phyloP scores from a whole-genome alignment of 2,113 vertebrate species.

The Percopsis transmontana region DNA sequence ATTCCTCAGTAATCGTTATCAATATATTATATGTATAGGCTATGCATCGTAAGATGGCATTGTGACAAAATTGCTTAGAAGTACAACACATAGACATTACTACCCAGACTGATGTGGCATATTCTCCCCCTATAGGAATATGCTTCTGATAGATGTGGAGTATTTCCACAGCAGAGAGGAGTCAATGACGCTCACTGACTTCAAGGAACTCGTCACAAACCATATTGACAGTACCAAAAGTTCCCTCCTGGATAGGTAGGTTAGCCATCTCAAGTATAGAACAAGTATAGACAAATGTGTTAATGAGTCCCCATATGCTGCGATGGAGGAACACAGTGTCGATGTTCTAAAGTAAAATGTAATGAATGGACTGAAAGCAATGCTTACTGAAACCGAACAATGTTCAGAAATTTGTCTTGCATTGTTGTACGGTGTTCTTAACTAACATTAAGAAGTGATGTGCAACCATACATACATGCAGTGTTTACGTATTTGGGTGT shows the following conservation, averaged over 20 bases:
- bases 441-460: too few species aligned
- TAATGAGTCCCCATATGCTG: neutral
- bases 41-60: neutral
- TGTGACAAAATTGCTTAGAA: neutral
- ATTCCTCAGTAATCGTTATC: too few species aligned
- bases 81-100: neutral
- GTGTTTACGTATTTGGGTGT: too few species aligned
- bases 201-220: slow-evolving; percentile 76
- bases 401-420: neutral
- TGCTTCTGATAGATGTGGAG: slow-evolving; percentile 82
- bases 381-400: too few species aligned
- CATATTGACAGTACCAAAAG: slow-evolving; percentile 80
- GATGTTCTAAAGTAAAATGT: neutral
- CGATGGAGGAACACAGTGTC: neutral
- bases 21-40: neutral
- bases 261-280: neutral
- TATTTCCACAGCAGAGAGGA: slow-evolving; percentile 80
- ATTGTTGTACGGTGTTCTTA: too few species aligned
- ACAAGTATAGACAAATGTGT: too few species aligned
- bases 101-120: neutral
- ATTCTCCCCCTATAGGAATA: slow-evolving; percentile 71
- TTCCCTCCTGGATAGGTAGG: slow-evolving; percentile 81
- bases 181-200: slow-evolving; percentile 81
- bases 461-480: too few species aligned
- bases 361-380: too few species aligned